These are phyloP conservation scores for Odontocolon sp. DNA, from an alignment of 2,888 invertebrate genomes.

Conservation along the genomic window DNA sequence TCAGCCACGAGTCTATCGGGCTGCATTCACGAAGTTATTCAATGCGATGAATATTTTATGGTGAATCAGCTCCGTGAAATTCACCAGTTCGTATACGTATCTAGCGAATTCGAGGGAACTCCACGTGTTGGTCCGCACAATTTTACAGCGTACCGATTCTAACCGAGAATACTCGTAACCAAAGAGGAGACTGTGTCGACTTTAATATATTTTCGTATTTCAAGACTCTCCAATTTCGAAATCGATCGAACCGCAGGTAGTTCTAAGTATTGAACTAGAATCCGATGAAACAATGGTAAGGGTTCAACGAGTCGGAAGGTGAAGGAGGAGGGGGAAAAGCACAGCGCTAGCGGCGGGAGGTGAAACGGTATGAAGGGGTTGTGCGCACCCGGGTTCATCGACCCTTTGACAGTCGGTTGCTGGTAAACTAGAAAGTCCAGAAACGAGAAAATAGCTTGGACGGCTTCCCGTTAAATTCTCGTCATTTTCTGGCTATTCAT, in stretches of 20 bases:
- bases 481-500: neutral
- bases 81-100: constrained; percentile 10
- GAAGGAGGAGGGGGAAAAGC: constrained; percentile 40
- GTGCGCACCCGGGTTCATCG: constrained; percentile 59
- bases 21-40: constrained; percentile 47
- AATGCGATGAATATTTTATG: constrained; percentile 56
- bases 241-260: constrained; percentile 30
- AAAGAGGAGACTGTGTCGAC: neutral
- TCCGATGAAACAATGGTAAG: constrained; percentile 27
- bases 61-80: constrained; percentile 45
- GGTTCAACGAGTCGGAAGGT: constrained; percentile 23
- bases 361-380: constrained; percentile 38
- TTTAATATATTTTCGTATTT: constrained; percentile 9
- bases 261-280: constrained; percentile 45
- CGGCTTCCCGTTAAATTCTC: constrained; percentile 48
- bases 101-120: neutral
- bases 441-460: constrained; percentile 46
- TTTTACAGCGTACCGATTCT: no score
- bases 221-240: neutral
- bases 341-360: no score
- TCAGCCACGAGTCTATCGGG: neutral
- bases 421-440: constrained; percentile 55
- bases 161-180: no score
- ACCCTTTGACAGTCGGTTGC: constrained; percentile 62
- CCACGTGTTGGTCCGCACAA: neutral